Evolutionary conservation across 2,888 invertebrate genomes (phyloP).

Genomic region (Leptopilina myrica): DNA sequence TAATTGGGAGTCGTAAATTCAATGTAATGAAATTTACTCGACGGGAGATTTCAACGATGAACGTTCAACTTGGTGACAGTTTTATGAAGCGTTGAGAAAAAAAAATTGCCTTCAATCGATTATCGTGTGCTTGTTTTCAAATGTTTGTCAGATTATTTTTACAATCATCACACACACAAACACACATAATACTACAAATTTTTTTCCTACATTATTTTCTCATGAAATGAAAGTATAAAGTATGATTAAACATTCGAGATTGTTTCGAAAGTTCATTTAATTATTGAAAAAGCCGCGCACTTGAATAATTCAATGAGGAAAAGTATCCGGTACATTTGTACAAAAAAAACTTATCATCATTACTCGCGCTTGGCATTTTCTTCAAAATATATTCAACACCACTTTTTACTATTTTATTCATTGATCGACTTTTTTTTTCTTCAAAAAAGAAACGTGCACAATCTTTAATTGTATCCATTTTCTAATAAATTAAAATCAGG

Average conservation of each 20-base stretch:
- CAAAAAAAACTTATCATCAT: not conserved
- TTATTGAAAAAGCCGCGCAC: not conserved
- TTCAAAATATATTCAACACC: too few relatives aligned
- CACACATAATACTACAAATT: not conserved
- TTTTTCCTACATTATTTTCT: not conserved
- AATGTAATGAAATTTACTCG: constrained; percentile 28
- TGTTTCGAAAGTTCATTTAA: constrained; percentile 14
- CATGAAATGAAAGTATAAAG: constrained; percentile 8
- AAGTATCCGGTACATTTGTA: not conserved
- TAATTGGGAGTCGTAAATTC: constrained; percentile 27
- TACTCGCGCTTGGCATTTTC: too few relatives aligned
- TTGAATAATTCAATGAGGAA: constrained; percentile 11
- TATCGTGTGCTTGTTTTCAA: constrained; percentile 5
- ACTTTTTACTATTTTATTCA: too few relatives aligned
- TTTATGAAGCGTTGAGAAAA: constrained; percentile 20
- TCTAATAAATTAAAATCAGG: too few relatives aligned
- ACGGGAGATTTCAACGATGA: constrained; percentile 15
- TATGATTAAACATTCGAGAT: constrained; percentile 11
- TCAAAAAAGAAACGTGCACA: too few relatives aligned
- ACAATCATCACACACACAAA: too few relatives aligned
- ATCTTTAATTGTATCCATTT: too few relatives aligned
- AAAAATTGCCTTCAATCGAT: constrained; percentile 14
- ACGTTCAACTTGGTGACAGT: constrained; percentile 26
- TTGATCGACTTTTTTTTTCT: too few relatives aligned
- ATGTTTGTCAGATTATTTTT: constrained; percentile 2